Percentiles rank a stretch among this genome's conserved stretches.
Conservation (phyloP, 2,888 invertebrate species). For the Hypolimnas misippus region DNA sequence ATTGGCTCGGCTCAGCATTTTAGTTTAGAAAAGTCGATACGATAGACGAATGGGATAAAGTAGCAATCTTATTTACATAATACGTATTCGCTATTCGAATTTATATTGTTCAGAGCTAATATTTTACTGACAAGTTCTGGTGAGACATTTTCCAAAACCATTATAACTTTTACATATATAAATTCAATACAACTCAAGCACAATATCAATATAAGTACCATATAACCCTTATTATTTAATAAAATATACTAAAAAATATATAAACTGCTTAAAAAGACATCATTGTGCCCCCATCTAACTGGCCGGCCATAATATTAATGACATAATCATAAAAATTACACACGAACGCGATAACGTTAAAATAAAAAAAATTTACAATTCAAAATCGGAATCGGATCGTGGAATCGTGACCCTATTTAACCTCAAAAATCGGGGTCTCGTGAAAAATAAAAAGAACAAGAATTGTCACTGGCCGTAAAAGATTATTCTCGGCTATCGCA, state of each 20-base stretch:
- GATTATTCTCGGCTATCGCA: constrained; percentile 83
- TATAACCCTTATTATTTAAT: constrained; percentile 1
- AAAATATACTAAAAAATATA: constrained; percentile 21
- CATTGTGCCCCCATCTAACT: constrained; percentile 20
- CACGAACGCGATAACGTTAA: constrained; percentile 39
- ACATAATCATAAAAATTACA: constrained; percentile 36
- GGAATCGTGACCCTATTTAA: constrained; percentile 70
- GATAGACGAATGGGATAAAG: background rate
- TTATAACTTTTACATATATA: background rate
- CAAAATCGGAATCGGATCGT: constrained; percentile 61
- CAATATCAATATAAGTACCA: background rate
- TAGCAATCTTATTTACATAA: constrained; percentile 16
- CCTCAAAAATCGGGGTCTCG: constrained; percentile 67
- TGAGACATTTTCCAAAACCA: background rate
- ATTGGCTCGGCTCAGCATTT: background rate
- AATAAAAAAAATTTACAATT: constrained; percentile 60
- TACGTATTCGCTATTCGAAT: constrained; percentile 6
- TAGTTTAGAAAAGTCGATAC: background rate
- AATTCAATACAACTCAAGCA: background rate
- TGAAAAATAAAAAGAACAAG: constrained; percentile 67
- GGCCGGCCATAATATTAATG: constrained; percentile 31
- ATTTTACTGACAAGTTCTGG: background rate
- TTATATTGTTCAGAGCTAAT: constrained; percentile 14
- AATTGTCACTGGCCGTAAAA: constrained; percentile 69
- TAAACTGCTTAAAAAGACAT: constrained; percentile 25